phyloP scores from a whole-genome alignment of 2,888 invertebrate species.

The Patella pellucida region DNA sequence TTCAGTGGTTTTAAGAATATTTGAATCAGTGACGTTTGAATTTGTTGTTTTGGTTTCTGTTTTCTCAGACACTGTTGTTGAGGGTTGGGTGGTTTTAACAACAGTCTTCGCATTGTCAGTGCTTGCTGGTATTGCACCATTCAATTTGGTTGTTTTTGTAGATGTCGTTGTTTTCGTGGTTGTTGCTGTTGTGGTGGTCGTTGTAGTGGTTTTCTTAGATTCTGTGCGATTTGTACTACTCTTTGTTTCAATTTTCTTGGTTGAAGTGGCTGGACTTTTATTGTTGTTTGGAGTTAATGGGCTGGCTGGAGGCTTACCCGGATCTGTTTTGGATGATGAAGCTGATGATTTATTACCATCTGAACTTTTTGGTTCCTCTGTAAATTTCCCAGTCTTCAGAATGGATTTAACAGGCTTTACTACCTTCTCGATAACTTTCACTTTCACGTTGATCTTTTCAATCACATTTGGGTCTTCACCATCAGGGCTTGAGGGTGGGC shows the following conservation, averaged over 20 bases:
- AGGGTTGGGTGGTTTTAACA: not conserved
- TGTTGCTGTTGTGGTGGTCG: not conserved
- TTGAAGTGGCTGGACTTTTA: not conserved
- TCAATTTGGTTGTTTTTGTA: not conserved
- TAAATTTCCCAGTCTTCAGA: not conserved
- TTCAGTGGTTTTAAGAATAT: not conserved
- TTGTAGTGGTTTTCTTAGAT: not conserved
- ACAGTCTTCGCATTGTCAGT: not conserved
- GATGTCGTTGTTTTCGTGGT: not conserved
- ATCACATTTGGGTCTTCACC: not conserved
- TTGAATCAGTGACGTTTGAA: not conserved
- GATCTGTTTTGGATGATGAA: not conserved
- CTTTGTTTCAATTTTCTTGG: not conserved
- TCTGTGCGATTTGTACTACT: not conserved
- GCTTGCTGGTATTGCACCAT: not conserved
- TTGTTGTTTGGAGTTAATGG: not conserved
- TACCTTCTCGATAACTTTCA: not conserved
- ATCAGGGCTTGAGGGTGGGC: not conserved
- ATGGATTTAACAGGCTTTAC: not conserved
- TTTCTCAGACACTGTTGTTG: not conserved
- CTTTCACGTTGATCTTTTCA: not conserved
- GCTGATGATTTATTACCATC: not conserved
- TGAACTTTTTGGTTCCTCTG: not conserved
- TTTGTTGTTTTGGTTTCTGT: not conserved
- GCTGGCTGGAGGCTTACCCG: not conserved